A percentile compares a stretch with the other conserved stretches of the same genome.
Evolutionary conservation across 2,797 vertebrate genomes (phyloP).

Genomic region (Bufotes viridis): DNA sequence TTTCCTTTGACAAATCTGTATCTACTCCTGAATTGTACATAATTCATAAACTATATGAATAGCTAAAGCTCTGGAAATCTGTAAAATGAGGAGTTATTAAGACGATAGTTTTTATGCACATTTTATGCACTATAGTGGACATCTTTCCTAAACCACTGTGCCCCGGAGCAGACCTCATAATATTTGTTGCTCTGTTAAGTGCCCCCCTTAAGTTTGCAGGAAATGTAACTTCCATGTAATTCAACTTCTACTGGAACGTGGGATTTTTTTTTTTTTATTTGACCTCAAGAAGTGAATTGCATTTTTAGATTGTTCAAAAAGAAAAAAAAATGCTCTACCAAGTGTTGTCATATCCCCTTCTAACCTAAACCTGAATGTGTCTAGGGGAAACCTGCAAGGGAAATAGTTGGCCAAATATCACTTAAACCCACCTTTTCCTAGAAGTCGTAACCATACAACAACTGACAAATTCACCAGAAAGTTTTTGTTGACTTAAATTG

Average conservation of each 20-base stretch:
- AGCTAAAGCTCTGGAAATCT: background rate
- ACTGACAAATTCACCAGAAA: too few species aligned
- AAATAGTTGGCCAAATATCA: background rate
- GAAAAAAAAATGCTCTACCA: background rate
- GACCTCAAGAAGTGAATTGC: background rate
- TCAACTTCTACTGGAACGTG: background rate
- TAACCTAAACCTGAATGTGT: background rate
- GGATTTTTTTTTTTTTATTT: slow-evolving; percentile 10
- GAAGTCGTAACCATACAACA: background rate
- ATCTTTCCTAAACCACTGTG: background rate
- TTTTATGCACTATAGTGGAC: background rate
- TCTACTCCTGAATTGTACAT: background rate
- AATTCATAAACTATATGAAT: background rate
- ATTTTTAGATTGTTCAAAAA: slow-evolving; percentile 3
- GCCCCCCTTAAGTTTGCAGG: background rate
- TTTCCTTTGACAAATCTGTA: background rate
- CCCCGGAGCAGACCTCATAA: background rate
- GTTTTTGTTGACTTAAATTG: too few species aligned
- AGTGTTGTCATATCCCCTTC: background rate
- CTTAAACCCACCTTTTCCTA: background rate
- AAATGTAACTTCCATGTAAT: slow-evolving; percentile 21
- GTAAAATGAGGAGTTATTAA: background rate
- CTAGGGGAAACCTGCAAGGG: background rate
- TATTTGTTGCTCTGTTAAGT: background rate
- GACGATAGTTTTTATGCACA: background rate